Evolutionary conservation across 2,797 vertebrate genomes (phyloP).

Genomic region (Sebastes hubbsi): DNA sequence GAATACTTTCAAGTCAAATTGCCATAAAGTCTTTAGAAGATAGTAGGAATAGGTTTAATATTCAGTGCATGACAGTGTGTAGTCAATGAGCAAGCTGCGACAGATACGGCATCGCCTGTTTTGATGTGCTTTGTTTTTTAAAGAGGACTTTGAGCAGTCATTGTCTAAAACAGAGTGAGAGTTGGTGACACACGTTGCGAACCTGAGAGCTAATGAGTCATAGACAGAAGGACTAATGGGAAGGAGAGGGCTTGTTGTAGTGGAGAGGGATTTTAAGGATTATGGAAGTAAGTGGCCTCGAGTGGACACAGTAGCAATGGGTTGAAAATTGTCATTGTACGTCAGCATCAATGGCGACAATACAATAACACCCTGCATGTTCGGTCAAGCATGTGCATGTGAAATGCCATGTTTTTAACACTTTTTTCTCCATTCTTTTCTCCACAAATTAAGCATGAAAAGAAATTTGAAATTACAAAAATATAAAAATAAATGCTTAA

Average conservation of each 20-base stretch:
- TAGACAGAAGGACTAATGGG: slow-evolving; percentile 8
- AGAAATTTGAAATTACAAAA: not conserved
- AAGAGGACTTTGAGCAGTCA: not conserved
- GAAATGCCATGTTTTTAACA: not conserved
- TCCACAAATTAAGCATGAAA: not conserved
- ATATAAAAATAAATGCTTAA: not conserved
- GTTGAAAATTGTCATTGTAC: not conserved
- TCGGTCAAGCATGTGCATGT: not conserved
- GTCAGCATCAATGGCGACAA: not conserved
- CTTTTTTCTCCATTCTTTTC: not conserved
- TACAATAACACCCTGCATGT: not conserved
- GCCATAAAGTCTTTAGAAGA: slow-evolving; percentile 1
- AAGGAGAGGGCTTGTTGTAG: not conserved
- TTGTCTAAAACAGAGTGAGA: not conserved
- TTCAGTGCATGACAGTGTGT: not conserved
- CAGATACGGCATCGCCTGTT: not conserved
- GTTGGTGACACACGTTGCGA: not conserved
- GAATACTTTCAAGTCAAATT: slow-evolving; percentile 17
- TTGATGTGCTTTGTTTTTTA: not conserved
- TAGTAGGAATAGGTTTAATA: not conserved
- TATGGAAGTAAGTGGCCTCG: slow-evolving; percentile 16
- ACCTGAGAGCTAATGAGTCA: slow-evolving; percentile 21
- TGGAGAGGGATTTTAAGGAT: slow-evolving; percentile 23
- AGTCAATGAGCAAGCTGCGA: not conserved
- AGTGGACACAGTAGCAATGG: slow-evolving; percentile 3